Conservation (phyloP, 2,888 invertebrate genomes). For the Fragum sueziense region DNA sequence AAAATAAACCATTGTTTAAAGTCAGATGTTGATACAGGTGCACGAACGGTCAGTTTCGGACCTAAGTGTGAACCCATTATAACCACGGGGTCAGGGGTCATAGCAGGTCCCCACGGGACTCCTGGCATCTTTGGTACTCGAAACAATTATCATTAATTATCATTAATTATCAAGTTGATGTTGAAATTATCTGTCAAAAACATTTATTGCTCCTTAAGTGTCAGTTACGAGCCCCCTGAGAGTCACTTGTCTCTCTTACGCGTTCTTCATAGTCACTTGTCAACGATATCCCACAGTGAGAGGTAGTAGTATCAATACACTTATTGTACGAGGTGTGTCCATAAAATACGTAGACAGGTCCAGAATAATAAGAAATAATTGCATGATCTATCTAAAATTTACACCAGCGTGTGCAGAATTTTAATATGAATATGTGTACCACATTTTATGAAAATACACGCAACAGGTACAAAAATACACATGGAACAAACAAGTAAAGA, state of each 20-base stretch:
- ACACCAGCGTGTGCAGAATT: too few species aligned
- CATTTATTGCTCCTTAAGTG: slow-evolving; percentile 11
- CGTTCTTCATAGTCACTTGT: not conserved
- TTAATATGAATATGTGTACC: too few species aligned
- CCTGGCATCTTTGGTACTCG: not conserved
- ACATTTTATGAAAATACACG: too few species aligned
- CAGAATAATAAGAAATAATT: too few species aligned
- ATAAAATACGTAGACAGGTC: too few species aligned
- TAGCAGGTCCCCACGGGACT: not conserved
- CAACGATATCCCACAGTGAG: not conserved
- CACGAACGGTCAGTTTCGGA: not conserved
- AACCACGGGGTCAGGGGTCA: not conserved
- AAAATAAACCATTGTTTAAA: too few species aligned
- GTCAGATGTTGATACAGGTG: not conserved
- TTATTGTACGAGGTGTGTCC: too few species aligned
- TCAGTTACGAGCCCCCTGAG: not conserved
- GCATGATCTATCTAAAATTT: too few species aligned
- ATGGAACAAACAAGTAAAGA: too few species aligned
- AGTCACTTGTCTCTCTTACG: not conserved
- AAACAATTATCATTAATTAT: slow-evolving; percentile 23
- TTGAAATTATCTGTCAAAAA: slow-evolving; percentile 17
- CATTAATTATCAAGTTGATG: slow-evolving; percentile 17
- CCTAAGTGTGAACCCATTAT: not conserved
- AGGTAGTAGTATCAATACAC: too few species aligned
- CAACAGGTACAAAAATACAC: too few species aligned